A percentile compares a stretch with the other conserved stretches of the same genome.
These are phyloP conservation scores for Brachypterus glaber DNA, from an alignment of 2,888 invertebrate species.

Conservation along the genomic window DNA sequence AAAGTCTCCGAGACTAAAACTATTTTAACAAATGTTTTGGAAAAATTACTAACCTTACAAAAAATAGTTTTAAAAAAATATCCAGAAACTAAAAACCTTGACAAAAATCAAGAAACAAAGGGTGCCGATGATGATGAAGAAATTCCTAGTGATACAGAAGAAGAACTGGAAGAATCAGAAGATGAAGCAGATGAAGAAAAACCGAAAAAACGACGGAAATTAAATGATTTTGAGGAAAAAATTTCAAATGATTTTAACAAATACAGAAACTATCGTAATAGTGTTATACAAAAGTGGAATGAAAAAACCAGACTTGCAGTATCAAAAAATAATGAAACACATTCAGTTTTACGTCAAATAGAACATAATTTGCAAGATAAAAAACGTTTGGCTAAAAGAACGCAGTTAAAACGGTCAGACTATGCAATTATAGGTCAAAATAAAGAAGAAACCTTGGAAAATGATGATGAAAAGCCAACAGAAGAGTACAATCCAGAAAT, in stretches of 20 bases:
- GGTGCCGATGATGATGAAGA: constrained; percentile 49
- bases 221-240: constrained; percentile 50
- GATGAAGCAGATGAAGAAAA: constrained; percentile 26
- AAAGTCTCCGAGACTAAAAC: constrained; percentile 45
- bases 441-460: constrained; percentile 19
- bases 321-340: constrained; percentile 48
- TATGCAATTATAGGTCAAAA: constrained; percentile 55
- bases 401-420: constrained; percentile 68
- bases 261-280: constrained; percentile 62
- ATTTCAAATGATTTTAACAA: constrained; percentile 49
- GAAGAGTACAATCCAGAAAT: constrained; percentile 70
- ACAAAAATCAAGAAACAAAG: constrained; percentile 18
- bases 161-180: constrained; percentile 36
- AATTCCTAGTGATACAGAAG: constrained; percentile 53
- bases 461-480: constrained; percentile 15
- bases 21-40: constrained; percentile 51
- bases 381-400: constrained; percentile 63
- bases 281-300: constrained; percentile 88
- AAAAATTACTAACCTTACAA: constrained; percentile 56
- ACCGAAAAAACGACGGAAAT: constrained; percentile 45
- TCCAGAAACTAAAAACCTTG: constrained; percentile 57
- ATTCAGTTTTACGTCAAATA: constrained; percentile 67
- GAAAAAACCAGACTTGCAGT: constrained; percentile 74
- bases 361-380: constrained; percentile 74
- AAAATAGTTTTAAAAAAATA: constrained; percentile 50